Percentiles rank a stretch among this genome's conserved stretches.
phyloP scores from a whole-genome alignment of 2,888 invertebrate genomes.

The Chironomus tentans region DNA sequence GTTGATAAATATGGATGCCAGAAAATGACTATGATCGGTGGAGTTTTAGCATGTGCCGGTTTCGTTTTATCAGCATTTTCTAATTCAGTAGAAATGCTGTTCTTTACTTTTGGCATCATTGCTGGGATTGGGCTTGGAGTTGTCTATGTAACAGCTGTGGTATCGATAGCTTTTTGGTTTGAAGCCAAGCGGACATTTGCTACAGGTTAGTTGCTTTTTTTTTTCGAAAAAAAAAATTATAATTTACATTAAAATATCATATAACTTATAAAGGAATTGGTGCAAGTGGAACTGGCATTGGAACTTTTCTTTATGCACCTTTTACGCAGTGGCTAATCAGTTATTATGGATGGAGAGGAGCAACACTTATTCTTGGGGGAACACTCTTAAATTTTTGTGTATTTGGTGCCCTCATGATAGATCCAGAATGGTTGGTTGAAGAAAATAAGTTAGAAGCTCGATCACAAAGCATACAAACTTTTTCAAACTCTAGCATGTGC shows the following conservation, averaged over 20 bases:
- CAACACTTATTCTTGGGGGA: conserved; percentile 69
- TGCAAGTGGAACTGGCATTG: conserved; percentile 81
- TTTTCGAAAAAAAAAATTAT: too few species aligned
- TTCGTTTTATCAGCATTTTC: conserved; percentile 66
- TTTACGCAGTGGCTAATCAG: conserved; percentile 69
- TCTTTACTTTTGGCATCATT: conserved; percentile 75
- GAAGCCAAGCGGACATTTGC: conserved; percentile 79
- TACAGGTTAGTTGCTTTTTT: conserved; percentile 44
- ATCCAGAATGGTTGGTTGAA: conserved; percentile 71
- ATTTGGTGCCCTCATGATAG: conserved; percentile 78
- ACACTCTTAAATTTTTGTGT: conserved; percentile 77
- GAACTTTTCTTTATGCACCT: conserved; percentile 81
- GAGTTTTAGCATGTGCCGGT: conserved; percentile 61
- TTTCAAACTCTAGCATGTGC: conserved; percentile 39
- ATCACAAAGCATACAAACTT: conserved; percentile 42
- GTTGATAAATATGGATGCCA: conserved; percentile 81
- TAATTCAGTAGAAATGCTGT: conserved; percentile 65
- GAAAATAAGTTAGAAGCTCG: conserved; percentile 42
- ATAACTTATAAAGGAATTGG: conserved; percentile 48
- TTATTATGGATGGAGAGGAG: conserved; percentile 78
- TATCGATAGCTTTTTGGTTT: conserved; percentile 88
- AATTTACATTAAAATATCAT: too few species aligned
- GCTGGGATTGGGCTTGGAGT: conserved; percentile 76
- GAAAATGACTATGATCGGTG: conserved; percentile 65
- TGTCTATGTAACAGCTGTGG: conserved; percentile 83